Evolutionary conservation across 2,113 vertebrate species (phyloP).

Genomic region (Coturnix japonica): DNA sequence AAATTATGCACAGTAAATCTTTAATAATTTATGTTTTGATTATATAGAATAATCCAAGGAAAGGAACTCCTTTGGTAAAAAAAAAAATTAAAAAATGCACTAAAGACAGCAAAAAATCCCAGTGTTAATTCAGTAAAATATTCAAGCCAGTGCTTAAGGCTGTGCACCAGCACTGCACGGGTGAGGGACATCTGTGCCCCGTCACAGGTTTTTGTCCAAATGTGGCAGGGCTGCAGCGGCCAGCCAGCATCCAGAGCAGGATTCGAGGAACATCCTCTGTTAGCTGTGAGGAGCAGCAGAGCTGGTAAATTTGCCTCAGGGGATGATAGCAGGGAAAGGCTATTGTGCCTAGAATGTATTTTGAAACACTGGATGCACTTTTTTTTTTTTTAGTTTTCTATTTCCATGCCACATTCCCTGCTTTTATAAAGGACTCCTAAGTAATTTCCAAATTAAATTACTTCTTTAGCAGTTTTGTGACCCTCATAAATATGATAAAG

Average conservation of each 20-base stretch:
- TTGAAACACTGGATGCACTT: constrained; percentile 45
- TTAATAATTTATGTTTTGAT: not conserved
- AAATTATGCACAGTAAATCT: not conserved
- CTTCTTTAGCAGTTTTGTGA: constrained; percentile 34
- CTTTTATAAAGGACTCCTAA: constrained; percentile 18
- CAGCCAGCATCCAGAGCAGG: not conserved
- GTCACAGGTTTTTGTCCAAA: not conserved
- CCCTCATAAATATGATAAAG: constrained; percentile 37
- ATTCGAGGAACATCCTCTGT: not conserved
- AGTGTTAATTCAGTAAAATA: not conserved
- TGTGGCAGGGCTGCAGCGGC: not conserved
- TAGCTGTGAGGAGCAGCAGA: not conserved
- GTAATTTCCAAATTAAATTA: constrained; percentile 48
- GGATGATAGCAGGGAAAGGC: constrained; percentile 29
- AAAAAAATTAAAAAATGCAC: too few species aligned
- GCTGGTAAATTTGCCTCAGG: constrained; percentile 31
- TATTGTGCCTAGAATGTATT: not conserved
- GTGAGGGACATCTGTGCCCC: not conserved
- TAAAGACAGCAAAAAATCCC: not conserved
- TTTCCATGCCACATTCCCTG: not conserved
- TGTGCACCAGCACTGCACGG: not conserved
- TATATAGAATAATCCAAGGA: not conserved
- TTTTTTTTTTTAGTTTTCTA: constrained; percentile 41
- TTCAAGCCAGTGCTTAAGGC: not conserved
- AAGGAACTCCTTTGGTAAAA: not conserved